phyloP scores from a whole-genome alignment of 2,113 vertebrate genomes.

The Callocephalon fimbriatum region DNA sequence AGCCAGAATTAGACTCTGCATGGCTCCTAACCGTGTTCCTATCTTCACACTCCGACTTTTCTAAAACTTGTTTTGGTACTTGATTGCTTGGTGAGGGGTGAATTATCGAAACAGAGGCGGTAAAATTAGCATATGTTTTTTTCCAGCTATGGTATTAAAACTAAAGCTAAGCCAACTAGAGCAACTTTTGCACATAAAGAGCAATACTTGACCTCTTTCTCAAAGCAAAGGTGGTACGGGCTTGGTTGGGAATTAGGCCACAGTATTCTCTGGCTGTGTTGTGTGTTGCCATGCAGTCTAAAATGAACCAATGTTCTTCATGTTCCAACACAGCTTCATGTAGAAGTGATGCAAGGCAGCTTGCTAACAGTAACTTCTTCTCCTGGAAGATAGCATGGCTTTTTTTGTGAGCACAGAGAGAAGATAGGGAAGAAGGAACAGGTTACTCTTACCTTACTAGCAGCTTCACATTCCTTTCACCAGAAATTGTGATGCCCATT shows the following conservation, averaged over 20 bases:
- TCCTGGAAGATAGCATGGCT: not conserved
- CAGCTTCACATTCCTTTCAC: not conserved
- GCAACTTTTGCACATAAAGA: not conserved
- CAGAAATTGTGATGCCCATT: not conserved
- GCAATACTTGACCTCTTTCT: not conserved
- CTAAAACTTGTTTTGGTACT: not conserved
- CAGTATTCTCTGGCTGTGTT: not conserved
- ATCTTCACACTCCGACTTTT: not conserved
- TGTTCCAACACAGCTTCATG: not conserved
- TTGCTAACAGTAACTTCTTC: not conserved
- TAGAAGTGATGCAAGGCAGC: not conserved
- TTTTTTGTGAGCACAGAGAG: not conserved
- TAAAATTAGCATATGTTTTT: not conserved
- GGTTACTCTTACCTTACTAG: not conserved
- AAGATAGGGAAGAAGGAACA: not conserved
- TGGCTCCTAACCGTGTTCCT: not conserved
- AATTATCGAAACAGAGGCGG: not conserved
- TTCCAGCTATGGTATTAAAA: not conserved
- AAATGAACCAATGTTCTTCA: not conserved
- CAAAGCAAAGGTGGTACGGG: not conserved
- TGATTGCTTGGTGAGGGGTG: not conserved
- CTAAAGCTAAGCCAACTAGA: not conserved
- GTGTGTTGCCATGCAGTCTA: not conserved
- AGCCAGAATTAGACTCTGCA: not conserved
- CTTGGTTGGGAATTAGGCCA: not conserved